Percentiles rank a stretch among this genome's conserved stretches.
Conservation (phyloP, 2,888 invertebrate species). For the Melanophora roralis region DNA sequence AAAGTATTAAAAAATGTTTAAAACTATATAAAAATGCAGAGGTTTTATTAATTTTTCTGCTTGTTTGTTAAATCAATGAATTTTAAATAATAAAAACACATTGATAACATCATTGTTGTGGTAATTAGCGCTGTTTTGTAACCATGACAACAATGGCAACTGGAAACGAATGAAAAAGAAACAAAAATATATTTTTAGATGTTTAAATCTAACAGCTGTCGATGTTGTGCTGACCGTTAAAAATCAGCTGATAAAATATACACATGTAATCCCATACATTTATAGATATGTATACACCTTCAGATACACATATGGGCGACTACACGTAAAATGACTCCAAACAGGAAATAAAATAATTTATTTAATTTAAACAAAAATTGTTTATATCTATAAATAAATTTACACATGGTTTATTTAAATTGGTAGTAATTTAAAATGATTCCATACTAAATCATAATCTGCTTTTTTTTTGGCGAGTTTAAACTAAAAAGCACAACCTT, state of each 20-base stretch:
- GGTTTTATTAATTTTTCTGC: background rate
- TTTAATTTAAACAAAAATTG: no score
- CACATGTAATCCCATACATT: no score
- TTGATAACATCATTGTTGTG: slow-evolving; percentile 31
- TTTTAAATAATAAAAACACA: background rate
- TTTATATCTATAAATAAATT: no score
- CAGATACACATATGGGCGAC: no score
- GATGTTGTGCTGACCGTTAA: background rate
- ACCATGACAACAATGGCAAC: slow-evolving; percentile 11
- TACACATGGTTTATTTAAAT: no score
- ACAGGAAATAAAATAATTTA: no score
- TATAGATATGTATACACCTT: no score
- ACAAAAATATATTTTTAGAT: background rate
- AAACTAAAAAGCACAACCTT: no score
- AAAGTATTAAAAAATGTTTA: background rate
- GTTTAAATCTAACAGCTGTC: background rate
- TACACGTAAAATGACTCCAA: no score
- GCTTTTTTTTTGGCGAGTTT: no score
- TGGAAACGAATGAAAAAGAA: background rate
- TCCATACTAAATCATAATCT: no score
- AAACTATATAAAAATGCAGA: background rate
- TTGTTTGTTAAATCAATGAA: slow-evolving; percentile 40
- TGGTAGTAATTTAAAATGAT: no score
- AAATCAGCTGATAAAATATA: background rate
- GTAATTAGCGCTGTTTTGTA: background rate